Conservation (phyloP, 1,140 invertebrate species). For the Drosophila pruinosa region DNA sequence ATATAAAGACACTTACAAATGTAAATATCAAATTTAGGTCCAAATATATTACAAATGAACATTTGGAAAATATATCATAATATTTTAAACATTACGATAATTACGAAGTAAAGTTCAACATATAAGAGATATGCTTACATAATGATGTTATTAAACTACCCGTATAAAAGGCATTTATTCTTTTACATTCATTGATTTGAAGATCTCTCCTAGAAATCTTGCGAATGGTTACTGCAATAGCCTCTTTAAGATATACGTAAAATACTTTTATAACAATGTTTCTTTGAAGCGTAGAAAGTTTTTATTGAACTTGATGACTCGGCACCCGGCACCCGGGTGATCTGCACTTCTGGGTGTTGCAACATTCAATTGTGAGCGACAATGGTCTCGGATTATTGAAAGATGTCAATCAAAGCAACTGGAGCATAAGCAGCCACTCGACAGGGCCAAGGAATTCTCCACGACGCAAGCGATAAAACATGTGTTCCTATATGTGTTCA, state of each 20-base stretch:
- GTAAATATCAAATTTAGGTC: no score
- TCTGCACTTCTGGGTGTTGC: conserved; percentile 5
- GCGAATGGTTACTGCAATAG: not conserved
- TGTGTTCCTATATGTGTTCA: conserved; percentile 23
- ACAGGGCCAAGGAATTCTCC: not conserved
- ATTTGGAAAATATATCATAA: no score
- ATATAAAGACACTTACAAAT: no score
- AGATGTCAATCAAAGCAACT: conserved; percentile 44
- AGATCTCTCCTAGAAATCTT: not conserved
- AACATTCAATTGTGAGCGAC: conserved; percentile 32
- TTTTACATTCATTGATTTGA: not conserved
- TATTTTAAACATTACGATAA: no score
- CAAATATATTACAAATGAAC: no score
- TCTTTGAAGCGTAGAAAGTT: not conserved
- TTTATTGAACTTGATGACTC: not conserved
- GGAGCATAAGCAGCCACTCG: conserved; percentile 3
- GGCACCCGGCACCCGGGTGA: not conserved
- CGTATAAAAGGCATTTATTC: not conserved
- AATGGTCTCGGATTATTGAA: conserved; percentile 23
- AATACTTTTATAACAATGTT: no score
- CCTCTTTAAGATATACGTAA: not conserved
- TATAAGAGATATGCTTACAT: not conserved
- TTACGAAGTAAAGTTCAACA: no score
- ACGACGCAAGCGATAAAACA: conserved; percentile 38
- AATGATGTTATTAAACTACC: not conserved